Evolutionary conservation across 2,888 invertebrate genomes (phyloP), one percentile per base, ranked within the genome.

Genomic region (Tetramorium bicarinatum): DNA sequence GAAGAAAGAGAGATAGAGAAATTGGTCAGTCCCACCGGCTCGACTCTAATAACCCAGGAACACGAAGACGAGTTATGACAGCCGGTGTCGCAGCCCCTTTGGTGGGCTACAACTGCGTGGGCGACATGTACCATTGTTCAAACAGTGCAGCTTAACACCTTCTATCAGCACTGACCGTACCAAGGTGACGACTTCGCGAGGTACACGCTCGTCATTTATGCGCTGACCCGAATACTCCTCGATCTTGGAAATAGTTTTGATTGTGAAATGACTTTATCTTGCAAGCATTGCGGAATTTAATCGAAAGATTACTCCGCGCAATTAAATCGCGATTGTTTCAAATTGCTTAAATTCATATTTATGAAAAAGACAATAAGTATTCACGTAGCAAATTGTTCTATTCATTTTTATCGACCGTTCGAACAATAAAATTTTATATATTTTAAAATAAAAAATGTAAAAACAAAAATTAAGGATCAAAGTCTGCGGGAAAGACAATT

Each of bases 61-160:
- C 92, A 92, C 88, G 92, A 87, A 89, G 89, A 89, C 88, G 87
- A 89, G 91, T 92, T 92, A 92, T 93, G 93, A 93, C 91, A 91
- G 90, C 83, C 77, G 90, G 88, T 91, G 93, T 93, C 90, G 88
- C 84, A 87, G 88, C 81, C 83, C 88, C 85, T 89, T 86, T 80
- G 82, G 74, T 79, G 85, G 87, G 83, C 81, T 80, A 87, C 91
- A 90, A 91, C 91, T 88, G 91, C 88, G 83, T 85, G 90, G 87
- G 61, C 84, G 89, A 91, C 92, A 89, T 90, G 90, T 88, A 88
- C 87, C 92, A 91, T 92, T 92, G 92, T 93, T 93, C 89, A 89
- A 92, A 90, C 89, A 88, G 75, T 80, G 56, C 88, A 79, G 74
- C 84, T 76, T 85, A 64, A 81, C 62, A 81, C 79, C 87, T 89